A percentile compares a stretch with the other conserved stretches of the same genome.
phyloP scores from a whole-genome alignment of 2,113 vertebrate genomes.

The Ivindomyrus marchei region DNA sequence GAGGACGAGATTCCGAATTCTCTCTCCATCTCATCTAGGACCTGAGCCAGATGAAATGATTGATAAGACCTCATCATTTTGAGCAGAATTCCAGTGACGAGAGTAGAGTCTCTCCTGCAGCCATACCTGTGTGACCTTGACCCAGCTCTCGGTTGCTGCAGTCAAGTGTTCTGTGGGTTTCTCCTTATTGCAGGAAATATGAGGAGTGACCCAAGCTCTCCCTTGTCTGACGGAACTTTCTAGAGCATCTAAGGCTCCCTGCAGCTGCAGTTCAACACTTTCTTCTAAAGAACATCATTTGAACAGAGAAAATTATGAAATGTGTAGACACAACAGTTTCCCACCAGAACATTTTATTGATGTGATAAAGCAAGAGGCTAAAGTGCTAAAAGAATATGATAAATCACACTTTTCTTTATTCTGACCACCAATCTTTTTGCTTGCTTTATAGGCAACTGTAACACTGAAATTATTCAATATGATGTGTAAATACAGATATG shows the following conservation, averaged over 20 bases:
- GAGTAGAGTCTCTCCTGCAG: not conserved
- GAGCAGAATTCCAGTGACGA: not conserved
- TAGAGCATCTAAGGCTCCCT: conserved; percentile 68
- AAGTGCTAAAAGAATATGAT: not conserved
- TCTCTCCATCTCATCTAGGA: conserved; percentile 66
- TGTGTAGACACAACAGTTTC: not conserved
- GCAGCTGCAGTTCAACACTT: conserved; percentile 55
- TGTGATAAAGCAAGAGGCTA: not conserved
- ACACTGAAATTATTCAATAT: not conserved
- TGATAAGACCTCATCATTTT: not conserved
- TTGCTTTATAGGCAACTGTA: not conserved
- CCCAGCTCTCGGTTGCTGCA: conserved; percentile 54
- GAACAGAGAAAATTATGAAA: not conserved
- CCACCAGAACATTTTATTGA: not conserved
- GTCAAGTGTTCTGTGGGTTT: conserved; percentile 39
- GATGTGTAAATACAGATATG: not conserved
- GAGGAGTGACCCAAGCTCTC: conserved; percentile 48
- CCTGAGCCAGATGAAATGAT: conserved; percentile 41
- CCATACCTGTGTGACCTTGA: conserved; percentile 53
- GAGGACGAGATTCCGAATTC: conserved; percentile 52
- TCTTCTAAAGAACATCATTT: conserved; percentile 27
- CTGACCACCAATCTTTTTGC: not conserved
- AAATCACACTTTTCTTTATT: not conserved
- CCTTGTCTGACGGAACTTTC: conserved; percentile 65
- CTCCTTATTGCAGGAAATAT: conserved; percentile 38